Conservation (phyloP, 2,888 invertebrate species). For the Archaeoteleia sp. region DNA sequence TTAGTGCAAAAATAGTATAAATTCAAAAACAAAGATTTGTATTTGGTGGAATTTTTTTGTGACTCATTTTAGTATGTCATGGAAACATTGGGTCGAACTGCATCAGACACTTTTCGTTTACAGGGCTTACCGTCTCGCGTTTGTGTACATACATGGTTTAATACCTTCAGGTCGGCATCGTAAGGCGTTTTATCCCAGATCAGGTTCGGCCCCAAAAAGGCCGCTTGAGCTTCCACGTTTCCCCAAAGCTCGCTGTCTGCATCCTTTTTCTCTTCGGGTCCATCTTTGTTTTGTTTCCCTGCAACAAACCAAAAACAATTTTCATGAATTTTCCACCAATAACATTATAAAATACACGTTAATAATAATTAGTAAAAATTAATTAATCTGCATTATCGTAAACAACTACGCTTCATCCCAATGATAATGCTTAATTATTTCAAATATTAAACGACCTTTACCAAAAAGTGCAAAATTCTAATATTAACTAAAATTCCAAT, state of each 20-base stretch:
- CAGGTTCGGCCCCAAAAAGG: slow-evolving; percentile 95
- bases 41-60: slow-evolving; percentile 15
- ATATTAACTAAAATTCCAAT: no score
- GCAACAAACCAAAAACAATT: no score
- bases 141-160: slow-evolving; percentile 75
- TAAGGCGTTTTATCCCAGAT: slow-evolving; percentile 95
- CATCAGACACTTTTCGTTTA: slow-evolving; percentile 41
- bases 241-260: slow-evolving; percentile 88
- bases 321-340: no score
- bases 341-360: no score
- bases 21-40: no score
- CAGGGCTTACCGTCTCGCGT: slow-evolving; percentile 73
- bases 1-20: no score
- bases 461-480: no score
- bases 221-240: slow-evolving; percentile 92
- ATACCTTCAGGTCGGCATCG: slow-evolving; percentile 96
- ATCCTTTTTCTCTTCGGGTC: slow-evolving; percentile 83
- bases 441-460: no score
- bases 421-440: no score
- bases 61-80: slow-evolving; percentile 8
- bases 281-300: slow-evolving; percentile 74
- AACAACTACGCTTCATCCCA: no score
- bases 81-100: slow-evolving; percentile 33
- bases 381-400: no score
- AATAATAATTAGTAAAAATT: no score